These are phyloP conservation scores for Tetrapedia diversipes DNA, from an alignment of 2,888 invertebrate genomes.

Conservation along the genomic window DNA sequence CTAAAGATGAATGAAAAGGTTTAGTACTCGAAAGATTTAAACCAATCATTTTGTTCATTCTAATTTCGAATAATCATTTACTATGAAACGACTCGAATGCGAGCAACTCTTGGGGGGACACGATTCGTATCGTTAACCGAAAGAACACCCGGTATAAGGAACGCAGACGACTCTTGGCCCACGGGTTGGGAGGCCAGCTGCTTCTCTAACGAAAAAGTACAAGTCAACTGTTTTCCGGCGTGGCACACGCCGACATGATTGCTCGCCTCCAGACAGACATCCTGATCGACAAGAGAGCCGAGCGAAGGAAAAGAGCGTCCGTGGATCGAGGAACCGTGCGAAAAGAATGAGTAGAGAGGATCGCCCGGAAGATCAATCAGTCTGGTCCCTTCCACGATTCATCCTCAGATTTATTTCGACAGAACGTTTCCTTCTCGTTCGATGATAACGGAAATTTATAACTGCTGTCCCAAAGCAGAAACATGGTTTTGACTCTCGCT, in stretches of 20 bases:
- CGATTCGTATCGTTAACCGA: constrained; percentile 29
- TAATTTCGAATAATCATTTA: not conserved
- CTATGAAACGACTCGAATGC: not conserved
- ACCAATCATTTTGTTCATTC: too few relatives aligned
- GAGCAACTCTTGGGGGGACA: constrained; percentile 5
- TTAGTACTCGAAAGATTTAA: too few relatives aligned
- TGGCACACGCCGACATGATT: constrained; percentile 59
- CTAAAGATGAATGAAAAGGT: not conserved
- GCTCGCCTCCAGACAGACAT: constrained; percentile 8
- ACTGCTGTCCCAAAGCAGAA: not conserved
- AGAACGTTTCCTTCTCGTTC: not conserved
- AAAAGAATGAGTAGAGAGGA: constrained; percentile 1
- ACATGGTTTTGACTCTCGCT: constrained; percentile 20
- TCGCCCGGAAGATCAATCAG: constrained; percentile 11
- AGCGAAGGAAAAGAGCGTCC: constrained; percentile 6
- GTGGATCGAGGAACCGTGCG: constrained; percentile 11
- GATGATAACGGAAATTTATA: constrained; percentile 16
- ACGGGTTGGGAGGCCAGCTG: constrained; percentile 68
- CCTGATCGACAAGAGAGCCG: constrained; percentile 41
- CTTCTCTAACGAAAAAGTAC: constrained; percentile 69
- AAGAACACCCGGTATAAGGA: constrained; percentile 71
- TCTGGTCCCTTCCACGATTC: not conserved
- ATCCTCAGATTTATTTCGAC: constrained; percentile 18
- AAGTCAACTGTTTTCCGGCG: constrained; percentile 74
- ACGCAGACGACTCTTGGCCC: constrained; percentile 71